These are phyloP conservation scores for Ammospiza maritima DNA, from an alignment of 2,797 vertebrate species.

Conservation along the genomic window DNA sequence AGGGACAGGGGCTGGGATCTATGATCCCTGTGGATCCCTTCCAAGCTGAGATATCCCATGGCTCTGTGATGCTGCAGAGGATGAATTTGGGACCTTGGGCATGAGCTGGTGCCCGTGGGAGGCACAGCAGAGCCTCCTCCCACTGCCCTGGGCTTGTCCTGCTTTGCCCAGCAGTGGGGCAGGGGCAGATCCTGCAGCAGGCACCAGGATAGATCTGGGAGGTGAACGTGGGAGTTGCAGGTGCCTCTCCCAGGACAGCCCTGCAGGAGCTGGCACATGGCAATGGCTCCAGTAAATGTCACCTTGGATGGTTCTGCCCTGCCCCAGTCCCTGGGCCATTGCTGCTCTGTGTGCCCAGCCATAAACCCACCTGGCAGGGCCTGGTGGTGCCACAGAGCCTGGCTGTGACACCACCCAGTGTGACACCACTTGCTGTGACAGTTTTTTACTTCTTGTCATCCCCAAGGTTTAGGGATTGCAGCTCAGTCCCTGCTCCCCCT, in stretches of 20 bases:
- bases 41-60: not conserved
- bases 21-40: not conserved
- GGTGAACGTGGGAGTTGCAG: accelerated
- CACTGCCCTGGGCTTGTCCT: not conserved
- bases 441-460: not conserved
- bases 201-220: not conserved
- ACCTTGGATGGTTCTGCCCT: not conserved
- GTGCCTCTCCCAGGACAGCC: not conserved
- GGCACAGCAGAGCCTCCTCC: not conserved
- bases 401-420: not conserved
- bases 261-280: accelerated
- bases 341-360: not conserved
- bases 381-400: accelerated
- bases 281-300: not conserved
- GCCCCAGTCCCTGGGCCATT: not conserved
- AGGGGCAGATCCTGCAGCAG: not conserved
- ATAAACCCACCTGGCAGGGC: not conserved
- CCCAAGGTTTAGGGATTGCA: accelerated
- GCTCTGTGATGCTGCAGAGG: not conserved
- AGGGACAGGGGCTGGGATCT: not conserved
- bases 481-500: accelerated
- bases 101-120: not conserved
- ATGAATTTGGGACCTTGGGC: not conserved
- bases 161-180: not conserved
- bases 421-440: not conserved